Percentiles rank a stretch among this genome's conserved stretches.
phyloP scores from a whole-genome alignment of 1,140 invertebrate species.

The Solenopsis fugax region DNA sequence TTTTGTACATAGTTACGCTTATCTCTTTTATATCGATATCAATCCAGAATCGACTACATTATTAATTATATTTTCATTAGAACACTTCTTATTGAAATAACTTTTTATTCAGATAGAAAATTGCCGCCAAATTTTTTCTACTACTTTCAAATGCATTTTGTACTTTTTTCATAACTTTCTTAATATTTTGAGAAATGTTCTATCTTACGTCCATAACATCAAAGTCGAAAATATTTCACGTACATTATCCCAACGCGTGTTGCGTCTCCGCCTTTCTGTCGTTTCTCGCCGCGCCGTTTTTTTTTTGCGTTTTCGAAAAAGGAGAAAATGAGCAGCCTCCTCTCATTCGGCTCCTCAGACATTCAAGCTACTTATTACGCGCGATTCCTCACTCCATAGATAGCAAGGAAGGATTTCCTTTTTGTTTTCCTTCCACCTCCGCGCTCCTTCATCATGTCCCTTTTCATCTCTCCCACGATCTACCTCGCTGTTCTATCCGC shows the following conservation, averaged over 20 bases:
- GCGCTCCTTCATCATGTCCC: slow-evolving; percentile 27
- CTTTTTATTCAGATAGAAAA: too few species aligned
- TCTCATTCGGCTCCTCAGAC: slow-evolving; percentile 73
- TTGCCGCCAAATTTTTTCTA: too few species aligned
- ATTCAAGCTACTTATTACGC: slow-evolving; percentile 73
- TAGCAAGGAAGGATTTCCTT: slow-evolving; percentile 24
- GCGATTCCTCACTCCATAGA: not conserved
- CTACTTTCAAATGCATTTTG: too few species aligned
- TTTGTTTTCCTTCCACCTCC: slow-evolving; percentile 42
- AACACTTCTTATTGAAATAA: too few species aligned
- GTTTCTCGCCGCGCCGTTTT: slow-evolving; percentile 38
- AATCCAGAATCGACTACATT: too few species aligned
- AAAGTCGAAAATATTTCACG: slow-evolving; percentile 8
- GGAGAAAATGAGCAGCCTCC: slow-evolving; percentile 50
- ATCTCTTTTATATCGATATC: too few species aligned
- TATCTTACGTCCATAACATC: not conserved
- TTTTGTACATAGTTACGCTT: too few species aligned
- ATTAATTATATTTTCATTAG: too few species aligned
- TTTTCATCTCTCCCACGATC: slow-evolving; percentile 64
- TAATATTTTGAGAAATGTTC: too few species aligned
- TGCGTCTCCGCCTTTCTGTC: not conserved
- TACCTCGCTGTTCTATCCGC: slow-evolving; percentile 3
- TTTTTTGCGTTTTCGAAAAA: slow-evolving; percentile 61
- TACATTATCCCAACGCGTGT: not conserved
- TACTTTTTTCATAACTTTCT: too few species aligned